phyloP scores from a whole-genome alignment of 2,113 vertebrate genomes.

The Marmota monax region DNA sequence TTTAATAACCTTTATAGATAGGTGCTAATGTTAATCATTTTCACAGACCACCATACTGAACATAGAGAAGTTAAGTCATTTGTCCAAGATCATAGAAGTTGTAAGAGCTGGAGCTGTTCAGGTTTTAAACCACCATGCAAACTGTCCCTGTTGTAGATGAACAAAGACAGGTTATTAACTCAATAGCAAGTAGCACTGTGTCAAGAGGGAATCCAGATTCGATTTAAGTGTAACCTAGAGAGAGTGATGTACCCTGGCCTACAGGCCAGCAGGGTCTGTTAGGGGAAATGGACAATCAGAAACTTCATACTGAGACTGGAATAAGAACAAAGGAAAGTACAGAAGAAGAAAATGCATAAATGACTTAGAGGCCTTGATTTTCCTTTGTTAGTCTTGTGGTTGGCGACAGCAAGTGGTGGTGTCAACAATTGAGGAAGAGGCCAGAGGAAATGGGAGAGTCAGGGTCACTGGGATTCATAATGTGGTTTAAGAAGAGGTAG shows the following conservation, averaged over 20 bases:
- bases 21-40: background rate
- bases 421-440: background rate
- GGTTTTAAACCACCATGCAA: background rate
- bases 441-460: background rate
- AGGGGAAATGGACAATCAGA: background rate
- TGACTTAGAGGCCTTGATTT: background rate
- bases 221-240: background rate
- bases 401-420: background rate
- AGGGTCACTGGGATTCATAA: background rate
- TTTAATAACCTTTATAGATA: background rate
- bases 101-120: background rate
- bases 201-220: background rate
- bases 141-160: background rate
- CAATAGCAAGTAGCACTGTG: background rate
- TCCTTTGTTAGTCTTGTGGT: background rate
- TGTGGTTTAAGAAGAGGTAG: background rate
- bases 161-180: background rate
- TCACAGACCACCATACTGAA: background rate
- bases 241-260: background rate
- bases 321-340: background rate
- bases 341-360: background rate
- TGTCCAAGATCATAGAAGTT: background rate
- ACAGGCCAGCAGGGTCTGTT: background rate
- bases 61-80: background rate
- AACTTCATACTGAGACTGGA: background rate